Conservation (phyloP, 1,140 invertebrate genomes). For the Diorhabda sublineata region DNA sequence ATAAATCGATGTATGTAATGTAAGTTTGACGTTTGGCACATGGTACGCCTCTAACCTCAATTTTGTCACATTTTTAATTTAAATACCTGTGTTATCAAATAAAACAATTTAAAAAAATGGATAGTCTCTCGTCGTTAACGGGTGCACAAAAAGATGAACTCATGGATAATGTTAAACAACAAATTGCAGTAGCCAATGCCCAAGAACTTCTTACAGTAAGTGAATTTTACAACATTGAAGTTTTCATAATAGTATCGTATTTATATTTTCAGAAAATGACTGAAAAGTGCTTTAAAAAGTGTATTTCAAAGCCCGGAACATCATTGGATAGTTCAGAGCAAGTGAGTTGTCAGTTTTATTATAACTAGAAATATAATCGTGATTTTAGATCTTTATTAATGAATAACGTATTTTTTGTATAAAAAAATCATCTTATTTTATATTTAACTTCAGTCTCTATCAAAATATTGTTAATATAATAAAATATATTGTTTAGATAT, state of each 20-base stretch:
- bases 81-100: too few relatives aligned
- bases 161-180: constrained; percentile 94
- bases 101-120: constrained; percentile 19
- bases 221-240: constrained; percentile 17
- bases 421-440: too few relatives aligned
- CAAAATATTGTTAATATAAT: too few relatives aligned
- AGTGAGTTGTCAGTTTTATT: constrained; percentile 49
- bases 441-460: too few relatives aligned
- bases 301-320: constrained; percentile 85
- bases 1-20: too few relatives aligned
- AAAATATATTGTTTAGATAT: too few relatives aligned
- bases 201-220: constrained; percentile 86
- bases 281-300: constrained; percentile 96
- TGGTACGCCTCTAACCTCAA: too few relatives aligned
- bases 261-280: constrained; percentile 81
- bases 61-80: too few relatives aligned
- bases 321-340: constrained; percentile 88
- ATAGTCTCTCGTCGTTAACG: constrained; percentile 45
- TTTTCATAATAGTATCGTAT: constrained; percentile 25
- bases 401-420: too few relatives aligned
- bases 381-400: too few relatives aligned
- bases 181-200: constrained; percentile 90
- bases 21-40: too few relatives aligned
- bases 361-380: too few relatives aligned
- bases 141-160: constrained; percentile 80